phyloP scores from a whole-genome alignment of 2,888 invertebrate genomes.

The Protophormia terraenovae region DNA sequence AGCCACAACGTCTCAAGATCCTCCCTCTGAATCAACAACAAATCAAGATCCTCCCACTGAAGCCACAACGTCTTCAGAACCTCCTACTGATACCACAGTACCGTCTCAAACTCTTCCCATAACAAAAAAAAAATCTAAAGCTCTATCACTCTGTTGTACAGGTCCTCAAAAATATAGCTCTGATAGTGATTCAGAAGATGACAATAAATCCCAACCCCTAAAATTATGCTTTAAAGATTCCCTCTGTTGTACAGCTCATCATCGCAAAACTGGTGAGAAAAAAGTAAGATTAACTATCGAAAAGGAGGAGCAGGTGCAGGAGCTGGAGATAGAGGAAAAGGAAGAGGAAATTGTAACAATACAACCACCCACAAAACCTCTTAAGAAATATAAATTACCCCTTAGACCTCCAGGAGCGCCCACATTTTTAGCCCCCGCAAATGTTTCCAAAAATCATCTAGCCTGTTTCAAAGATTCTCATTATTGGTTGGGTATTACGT shows the following conservation, averaged over 20 bases:
- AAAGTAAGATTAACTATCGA: too few relatives aligned
- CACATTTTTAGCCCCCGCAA: background rate
- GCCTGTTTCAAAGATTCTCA: slow-evolving; percentile 36
- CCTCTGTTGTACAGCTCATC: background rate
- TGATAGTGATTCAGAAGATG: background rate
- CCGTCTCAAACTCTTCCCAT: background rate
- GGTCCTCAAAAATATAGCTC: background rate
- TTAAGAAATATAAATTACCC: too few relatives aligned
- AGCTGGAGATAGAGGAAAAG: too few relatives aligned
- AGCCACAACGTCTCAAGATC: too few relatives aligned
- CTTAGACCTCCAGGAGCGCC: background rate
- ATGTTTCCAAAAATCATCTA: background rate
- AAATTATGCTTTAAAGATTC: background rate
- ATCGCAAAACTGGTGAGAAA: background rate
- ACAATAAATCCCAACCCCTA: background rate
- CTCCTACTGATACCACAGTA: too few relatives aligned
- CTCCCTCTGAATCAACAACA: too few relatives aligned
- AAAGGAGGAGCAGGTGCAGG: too few relatives aligned
- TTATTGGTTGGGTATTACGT: slow-evolving; percentile 13
- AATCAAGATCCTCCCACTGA: too few relatives aligned
- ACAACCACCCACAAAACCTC: too few relatives aligned
- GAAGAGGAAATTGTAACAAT: too few relatives aligned
- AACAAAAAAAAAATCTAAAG: background rate
- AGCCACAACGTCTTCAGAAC: too few relatives aligned
- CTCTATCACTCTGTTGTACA: background rate